Conservation (phyloP, 2,797 vertebrate genomes). For the Pangasius djambal region DNA sequence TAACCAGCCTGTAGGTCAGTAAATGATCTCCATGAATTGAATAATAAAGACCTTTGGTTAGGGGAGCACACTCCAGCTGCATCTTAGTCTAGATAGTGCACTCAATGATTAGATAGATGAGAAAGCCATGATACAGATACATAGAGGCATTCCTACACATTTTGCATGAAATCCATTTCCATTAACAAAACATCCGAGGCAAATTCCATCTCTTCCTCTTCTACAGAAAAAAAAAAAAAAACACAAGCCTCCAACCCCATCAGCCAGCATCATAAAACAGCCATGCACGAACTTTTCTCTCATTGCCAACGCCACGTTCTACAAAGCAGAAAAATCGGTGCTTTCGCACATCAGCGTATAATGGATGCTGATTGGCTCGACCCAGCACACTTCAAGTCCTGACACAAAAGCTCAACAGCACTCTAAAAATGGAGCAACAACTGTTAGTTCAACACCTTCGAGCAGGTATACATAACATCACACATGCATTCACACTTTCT, state of each 20-base stretch:
- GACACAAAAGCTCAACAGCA: no score
- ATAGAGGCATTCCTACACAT: background rate
- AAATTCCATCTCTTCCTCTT: background rate
- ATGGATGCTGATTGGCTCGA: background rate
- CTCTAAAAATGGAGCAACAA: background rate
- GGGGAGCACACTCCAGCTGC: background rate
- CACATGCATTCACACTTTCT: background rate
- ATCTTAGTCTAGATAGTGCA: background rate
- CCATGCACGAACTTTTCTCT: background rate
- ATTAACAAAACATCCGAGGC: background rate
- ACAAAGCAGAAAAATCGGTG: background rate
- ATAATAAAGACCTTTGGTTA: background rate
- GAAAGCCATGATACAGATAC: background rate
- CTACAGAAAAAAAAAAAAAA: no score
- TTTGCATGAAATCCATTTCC: background rate
- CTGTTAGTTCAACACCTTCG: background rate
- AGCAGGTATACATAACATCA: conserved; percentile 4
- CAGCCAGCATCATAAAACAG: background rate
- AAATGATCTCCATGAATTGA: background rate
- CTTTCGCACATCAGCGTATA: background rate
- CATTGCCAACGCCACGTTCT: background rate
- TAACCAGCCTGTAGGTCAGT: background rate
- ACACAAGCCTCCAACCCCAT: background rate
- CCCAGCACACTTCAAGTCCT: no score
- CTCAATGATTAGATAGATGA: background rate